phyloP scores from a whole-genome alignment of 2,888 invertebrate species.

The Corythucha ciliata region DNA sequence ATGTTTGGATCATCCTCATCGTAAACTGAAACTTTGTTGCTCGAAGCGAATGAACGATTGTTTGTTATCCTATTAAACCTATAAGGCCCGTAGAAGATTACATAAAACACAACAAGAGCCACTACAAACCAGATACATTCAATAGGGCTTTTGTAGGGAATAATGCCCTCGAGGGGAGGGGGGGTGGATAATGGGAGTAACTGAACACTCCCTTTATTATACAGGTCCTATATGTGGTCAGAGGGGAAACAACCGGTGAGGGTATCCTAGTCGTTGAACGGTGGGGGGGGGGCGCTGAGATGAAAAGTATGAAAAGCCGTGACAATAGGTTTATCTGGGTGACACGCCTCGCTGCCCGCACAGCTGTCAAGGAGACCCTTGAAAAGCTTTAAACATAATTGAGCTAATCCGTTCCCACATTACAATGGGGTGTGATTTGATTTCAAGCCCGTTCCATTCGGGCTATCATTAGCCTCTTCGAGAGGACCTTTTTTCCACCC shows the following conservation, averaged over 20 bases:
- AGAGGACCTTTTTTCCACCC: too few species aligned
- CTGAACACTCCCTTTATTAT: background rate
- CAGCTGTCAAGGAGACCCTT: constrained; percentile 2
- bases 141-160: background rate
- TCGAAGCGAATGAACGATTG: constrained; percentile 1
- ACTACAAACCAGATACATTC: constrained; percentile 2
- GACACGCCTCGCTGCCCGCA: constrained; percentile 4
- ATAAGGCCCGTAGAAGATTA: constrained; percentile 1
- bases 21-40: too few species aligned
- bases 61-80: background rate
- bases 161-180: too few species aligned
- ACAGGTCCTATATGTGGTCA: too few species aligned
- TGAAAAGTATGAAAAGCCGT: constrained; percentile 2
- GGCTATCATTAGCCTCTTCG: too few species aligned
- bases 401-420: constrained; percentile 7
- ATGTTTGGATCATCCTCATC: too few species aligned
- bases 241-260: too few species aligned
- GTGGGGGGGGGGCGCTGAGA: too few species aligned
- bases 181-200: constrained; percentile 2
- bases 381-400: background rate
- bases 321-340: constrained; percentile 6
- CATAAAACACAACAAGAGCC: constrained; percentile 4
- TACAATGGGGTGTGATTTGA: background rate
- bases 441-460: too few species aligned
- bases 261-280: too few species aligned